Percentiles rank a stretch among this genome's conserved stretches.
These are phyloP conservation scores for Busseola fusca DNA, from an alignment of 2,888 invertebrate species.

Conservation along the genomic window DNA sequence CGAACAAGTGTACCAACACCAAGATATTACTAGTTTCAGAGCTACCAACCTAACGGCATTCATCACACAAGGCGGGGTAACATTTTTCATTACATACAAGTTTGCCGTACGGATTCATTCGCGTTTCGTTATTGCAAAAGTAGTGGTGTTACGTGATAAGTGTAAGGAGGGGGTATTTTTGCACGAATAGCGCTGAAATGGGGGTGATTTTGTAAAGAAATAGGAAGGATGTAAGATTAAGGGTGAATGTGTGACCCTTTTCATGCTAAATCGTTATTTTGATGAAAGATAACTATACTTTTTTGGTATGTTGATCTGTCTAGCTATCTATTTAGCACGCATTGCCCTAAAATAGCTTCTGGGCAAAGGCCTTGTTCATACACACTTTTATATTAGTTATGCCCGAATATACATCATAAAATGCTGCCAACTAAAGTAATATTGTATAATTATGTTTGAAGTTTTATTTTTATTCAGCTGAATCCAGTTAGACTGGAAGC, in stretches of 20 bases:
- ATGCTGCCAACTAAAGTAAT: no score
- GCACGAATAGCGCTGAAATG: conserved; percentile 3
- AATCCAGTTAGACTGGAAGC: no score
- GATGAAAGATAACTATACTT: background rate
- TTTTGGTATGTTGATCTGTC: background rate
- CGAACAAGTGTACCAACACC: conserved; percentile 8
- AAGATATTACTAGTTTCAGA: conserved; percentile 39
- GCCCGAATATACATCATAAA: no score
- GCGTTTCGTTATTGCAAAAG: conserved; percentile 71
- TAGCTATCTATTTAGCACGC: no score
- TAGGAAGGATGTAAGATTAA: background rate
- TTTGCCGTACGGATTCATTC: conserved; percentile 66
- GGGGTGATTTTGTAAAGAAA: conserved; percentile 26
- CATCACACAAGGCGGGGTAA: conserved; percentile 57
- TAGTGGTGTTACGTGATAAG: conserved; percentile 62
- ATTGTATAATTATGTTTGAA: no score
- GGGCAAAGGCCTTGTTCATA: no score
- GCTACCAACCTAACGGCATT: conserved; percentile 43
- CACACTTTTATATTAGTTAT: no score
- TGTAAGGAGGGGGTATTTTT: conserved; percentile 24
- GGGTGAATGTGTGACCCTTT: background rate
- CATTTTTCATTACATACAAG: conserved; percentile 78
- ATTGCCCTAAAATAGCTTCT: no score
- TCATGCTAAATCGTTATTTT: background rate
- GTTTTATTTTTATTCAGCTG: no score